Evolutionary conservation across 2,113 vertebrate species (phyloP).

Genomic region (Mustela lutreola): DNA sequence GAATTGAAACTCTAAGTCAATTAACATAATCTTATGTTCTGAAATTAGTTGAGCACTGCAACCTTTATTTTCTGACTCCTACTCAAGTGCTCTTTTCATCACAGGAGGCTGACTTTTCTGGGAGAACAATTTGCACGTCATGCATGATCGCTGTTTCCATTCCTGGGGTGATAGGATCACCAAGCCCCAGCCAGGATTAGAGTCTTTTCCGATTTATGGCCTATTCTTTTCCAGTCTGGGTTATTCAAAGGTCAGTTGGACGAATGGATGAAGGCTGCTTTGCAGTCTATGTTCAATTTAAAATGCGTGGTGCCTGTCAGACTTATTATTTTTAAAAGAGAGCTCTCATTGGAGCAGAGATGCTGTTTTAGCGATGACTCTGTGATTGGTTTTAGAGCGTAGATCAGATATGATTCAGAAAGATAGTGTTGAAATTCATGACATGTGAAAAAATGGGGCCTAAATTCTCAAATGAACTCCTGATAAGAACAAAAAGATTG

Average conservation of each 20-base stretch:
- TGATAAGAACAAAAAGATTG: conserved; percentile 68
- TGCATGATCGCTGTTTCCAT: not conserved
- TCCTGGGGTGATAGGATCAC: conserved; percentile 13
- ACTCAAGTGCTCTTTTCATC: conserved; percentile 20
- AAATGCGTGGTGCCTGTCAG: conserved; percentile 47
- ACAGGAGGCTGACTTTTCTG: not conserved
- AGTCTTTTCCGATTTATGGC: conserved; percentile 37
- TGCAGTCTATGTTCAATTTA: conserved; percentile 59
- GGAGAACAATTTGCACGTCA: not conserved
- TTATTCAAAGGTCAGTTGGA: conserved; percentile 63
- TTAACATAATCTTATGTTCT: not conserved
- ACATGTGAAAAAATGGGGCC: conserved; percentile 13
- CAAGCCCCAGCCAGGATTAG: conserved; percentile 33
- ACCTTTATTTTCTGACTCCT: not conserved
- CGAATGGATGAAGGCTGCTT: conserved; percentile 46
- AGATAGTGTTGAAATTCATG: conserved; percentile 72
- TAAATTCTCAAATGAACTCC: conserved; percentile 63
- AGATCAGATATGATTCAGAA: conserved; percentile 72
- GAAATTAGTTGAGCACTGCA: conserved; percentile 4
- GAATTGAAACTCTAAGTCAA: not conserved
- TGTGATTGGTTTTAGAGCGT: conserved; percentile 70
- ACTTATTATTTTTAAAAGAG: conserved; percentile 55
- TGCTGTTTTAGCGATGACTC: conserved; percentile 57
- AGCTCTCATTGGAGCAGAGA: conserved; percentile 40
- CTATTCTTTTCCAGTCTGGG: conserved; percentile 61